Conservation (phyloP, 2,797 vertebrate species). For the Gephyroberyx darwinii region DNA sequence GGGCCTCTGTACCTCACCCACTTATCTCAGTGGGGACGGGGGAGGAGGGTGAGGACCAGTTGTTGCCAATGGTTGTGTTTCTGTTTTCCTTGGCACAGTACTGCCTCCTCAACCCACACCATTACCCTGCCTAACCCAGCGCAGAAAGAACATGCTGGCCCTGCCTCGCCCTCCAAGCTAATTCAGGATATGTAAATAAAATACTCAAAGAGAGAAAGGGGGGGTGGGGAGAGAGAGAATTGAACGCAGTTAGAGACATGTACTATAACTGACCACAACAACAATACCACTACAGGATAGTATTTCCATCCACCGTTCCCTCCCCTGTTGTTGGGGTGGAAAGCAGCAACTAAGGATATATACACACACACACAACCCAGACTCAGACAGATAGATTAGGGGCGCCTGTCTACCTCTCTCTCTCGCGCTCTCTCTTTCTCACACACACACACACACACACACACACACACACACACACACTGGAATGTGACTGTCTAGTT, state of each 20-base stretch:
- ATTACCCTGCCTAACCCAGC: constrained; percentile 49
- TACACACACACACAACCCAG: constrained; percentile 12
- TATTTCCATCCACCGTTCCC: constrained; percentile 48
- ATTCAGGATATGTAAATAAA: constrained; percentile 72
- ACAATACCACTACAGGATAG: constrained; percentile 42
- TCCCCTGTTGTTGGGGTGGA: constrained; percentile 56
- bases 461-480: constrained; percentile 36
- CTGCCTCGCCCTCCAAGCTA: constrained; percentile 57
- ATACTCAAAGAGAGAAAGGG: constrained; percentile 55
- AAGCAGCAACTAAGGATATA: constrained; percentile 2
- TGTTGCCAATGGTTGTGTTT: no score
- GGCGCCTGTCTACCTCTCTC: constrained; percentile 26
- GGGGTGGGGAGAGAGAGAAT: constrained; percentile 17
- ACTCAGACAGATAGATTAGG: constrained; percentile 29
- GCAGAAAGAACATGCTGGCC: constrained; percentile 40
- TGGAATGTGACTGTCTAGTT: constrained; percentile 72
- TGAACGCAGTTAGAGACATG: neutral
- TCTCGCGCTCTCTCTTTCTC: neutral
- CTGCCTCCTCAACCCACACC: constrained; percentile 23
- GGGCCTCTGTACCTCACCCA: no score
- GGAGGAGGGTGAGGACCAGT: no score
- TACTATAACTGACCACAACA: constrained; percentile 58
- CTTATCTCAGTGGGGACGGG: no score
- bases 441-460: constrained; percentile 20
- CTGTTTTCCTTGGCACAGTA: constrained; percentile 37